Evolutionary conservation across 1,140 invertebrate species (phyloP), one percentile per base, ranked within the genome.

Genomic region (Drosophila nannoptera): DNA sequence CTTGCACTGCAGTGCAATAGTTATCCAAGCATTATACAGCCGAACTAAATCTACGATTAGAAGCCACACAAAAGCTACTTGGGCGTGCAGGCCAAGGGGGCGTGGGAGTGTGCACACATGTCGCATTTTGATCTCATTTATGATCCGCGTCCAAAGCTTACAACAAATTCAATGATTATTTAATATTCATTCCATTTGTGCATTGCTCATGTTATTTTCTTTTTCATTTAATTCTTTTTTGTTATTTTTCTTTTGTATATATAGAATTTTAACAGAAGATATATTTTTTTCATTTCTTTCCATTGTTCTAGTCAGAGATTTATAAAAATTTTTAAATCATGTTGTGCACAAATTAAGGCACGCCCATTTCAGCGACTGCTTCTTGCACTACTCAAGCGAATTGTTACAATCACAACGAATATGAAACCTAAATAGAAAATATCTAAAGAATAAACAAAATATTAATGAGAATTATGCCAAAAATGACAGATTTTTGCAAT

Each of bases 341-440:
- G 77, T 38, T 68, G 77, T 78, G 73, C 68, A 66, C 54, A 33
- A 48, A 32, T 54, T 46, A 38, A 56, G 48, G 36, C 54, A 45
- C 65, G 64, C 69, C 64, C 64, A 55, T 32, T 53, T 64, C 33
- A 52, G 65, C 52, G 29, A 73, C 66, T 58, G 73, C 75, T 81
- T 53, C 53, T 73, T 78, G 77, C 77, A 80, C 77, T 64, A 84
- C 75, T 72, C 75, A 75, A 84, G 72, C 68, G 80, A 83, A 83
- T 83, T 84, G 80, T 84, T 73, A 76, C 73, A 73, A 66, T 58
- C 55, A 80, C 77, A 80, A 83, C 80, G 80, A 80, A 78, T 64
- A 67, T 49, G 31, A 33, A 66, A 50, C 11, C 5, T 38, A 48
- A 46, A 33, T 16, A 45, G n/a, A 48, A 52, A 46, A 32, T 53